Conservation (phyloP, 2,797 vertebrate genomes). For the Chelidonichthys spinosus region DNA sequence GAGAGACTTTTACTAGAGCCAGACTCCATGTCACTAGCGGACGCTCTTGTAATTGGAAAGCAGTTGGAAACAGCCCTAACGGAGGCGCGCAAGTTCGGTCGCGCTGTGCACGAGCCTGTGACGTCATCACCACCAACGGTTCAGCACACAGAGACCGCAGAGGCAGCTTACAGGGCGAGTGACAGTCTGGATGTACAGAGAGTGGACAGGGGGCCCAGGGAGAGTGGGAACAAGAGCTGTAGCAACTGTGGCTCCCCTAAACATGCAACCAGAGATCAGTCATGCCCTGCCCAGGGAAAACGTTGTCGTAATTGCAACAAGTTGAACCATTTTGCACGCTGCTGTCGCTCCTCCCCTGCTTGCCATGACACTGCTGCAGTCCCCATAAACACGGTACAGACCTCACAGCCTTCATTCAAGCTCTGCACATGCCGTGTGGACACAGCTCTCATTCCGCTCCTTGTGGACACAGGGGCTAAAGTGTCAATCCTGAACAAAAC, state of each 20-base stretch:
- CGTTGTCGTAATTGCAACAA: not conserved
- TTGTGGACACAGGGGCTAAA: not conserved
- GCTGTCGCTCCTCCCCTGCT: not conserved
- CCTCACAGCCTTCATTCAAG: not conserved
- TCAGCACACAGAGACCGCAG: not conserved
- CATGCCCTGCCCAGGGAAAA: slow-evolving; percentile 3
- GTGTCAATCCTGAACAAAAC: slow-evolving; percentile 9
- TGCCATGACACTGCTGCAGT: not conserved
- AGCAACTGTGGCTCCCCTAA: not conserved
- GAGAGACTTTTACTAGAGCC: not conserved
- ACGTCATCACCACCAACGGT: too few relatives aligned
- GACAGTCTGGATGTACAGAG: not conserved
- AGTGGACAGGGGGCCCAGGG: not conserved
- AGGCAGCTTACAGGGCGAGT: not conserved
- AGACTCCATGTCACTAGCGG: slow-evolving; percentile 1
- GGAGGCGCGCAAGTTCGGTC: too few relatives aligned
- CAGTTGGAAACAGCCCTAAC: too few relatives aligned
- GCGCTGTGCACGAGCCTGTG: too few relatives aligned
- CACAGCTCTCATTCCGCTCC: not conserved
- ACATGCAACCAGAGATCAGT: not conserved
- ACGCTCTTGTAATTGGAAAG: too few relatives aligned
- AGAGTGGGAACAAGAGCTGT: not conserved
- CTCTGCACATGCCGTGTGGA: slow-evolving; percentile 3
- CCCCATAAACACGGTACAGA: not conserved
- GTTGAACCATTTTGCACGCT: slow-evolving; percentile 1